Evolutionary conservation across 2,797 vertebrate species (phyloP).

Genomic region (Antennarius maculatus): DNA sequence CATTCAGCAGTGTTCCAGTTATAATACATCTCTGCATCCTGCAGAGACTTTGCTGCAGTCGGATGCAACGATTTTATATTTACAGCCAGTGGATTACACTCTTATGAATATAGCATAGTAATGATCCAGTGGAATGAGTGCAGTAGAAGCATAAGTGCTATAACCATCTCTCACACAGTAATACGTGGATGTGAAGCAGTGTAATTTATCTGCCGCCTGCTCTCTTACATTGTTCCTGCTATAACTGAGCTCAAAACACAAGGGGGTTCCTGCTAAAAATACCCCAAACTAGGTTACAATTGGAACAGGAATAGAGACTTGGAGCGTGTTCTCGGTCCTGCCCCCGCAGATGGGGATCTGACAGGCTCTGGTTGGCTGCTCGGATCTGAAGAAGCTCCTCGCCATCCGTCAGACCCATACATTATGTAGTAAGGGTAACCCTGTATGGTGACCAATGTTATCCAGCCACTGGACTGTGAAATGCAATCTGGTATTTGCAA

Average conservation of each 20-base stretch:
- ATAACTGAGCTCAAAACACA: conserved; percentile 67
- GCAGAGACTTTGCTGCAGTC: conserved; percentile 25
- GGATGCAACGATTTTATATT: conserved; percentile 47
- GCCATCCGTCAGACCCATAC: conserved; percentile 42
- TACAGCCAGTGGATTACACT: conserved; percentile 48
- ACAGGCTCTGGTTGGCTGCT: conserved; percentile 33
- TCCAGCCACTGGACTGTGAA: conserved; percentile 64
- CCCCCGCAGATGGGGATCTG: conserved; percentile 27
- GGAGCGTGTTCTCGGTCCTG: conserved; percentile 23
- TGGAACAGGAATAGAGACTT: conserved; percentile 48
- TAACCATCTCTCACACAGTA: conserved; percentile 54
- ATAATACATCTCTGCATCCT: conserved; percentile 44
- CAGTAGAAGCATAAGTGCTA: conserved; percentile 41
- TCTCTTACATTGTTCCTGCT: conserved; percentile 56
- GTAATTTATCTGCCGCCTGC: conserved; percentile 66
- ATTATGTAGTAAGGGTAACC: conserved; percentile 78
- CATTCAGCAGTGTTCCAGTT: conserved; percentile 15
- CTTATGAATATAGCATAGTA: conserved; percentile 54
- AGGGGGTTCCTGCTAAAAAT: conserved; percentile 73
- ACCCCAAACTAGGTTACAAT: conserved; percentile 72
- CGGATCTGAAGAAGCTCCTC: conserved; percentile 35
- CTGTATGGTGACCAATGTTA: conserved; percentile 50
- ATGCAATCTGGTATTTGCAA: conserved; percentile 51
- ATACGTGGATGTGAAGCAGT: conserved; percentile 49
- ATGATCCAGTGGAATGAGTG: conserved; percentile 53